Evolutionary conservation across 2,797 vertebrate species (phyloP).

Genomic region (Propithecus perrieri): DNA sequence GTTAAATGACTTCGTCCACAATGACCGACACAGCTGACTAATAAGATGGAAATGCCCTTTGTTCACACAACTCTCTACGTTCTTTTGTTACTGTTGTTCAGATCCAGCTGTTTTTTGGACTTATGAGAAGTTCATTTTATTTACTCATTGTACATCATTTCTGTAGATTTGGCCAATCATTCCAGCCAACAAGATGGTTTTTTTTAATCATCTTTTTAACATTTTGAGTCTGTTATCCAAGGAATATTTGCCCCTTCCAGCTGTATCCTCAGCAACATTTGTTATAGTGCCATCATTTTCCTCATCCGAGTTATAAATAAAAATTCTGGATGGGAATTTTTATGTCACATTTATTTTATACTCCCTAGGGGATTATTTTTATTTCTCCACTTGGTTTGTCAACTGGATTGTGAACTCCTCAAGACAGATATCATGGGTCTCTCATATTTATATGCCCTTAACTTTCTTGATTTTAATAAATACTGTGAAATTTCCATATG

Average conservation of each 20-base stretch:
- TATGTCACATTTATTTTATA: conserved; percentile 22
- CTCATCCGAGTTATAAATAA: conserved; percentile 51
- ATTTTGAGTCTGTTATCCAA: conserved; percentile 19
- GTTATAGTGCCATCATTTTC: background rate
- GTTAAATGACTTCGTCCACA: background rate
- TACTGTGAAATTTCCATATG: background rate
- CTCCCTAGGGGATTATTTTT: background rate
- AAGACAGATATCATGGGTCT: background rate
- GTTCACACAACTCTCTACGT: background rate
- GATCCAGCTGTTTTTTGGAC: background rate
- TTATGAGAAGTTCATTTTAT: background rate
- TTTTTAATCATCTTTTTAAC: conserved; percentile 44
- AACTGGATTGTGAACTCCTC: conserved; percentile 8
- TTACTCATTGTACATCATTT: background rate
- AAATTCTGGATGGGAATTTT: background rate
- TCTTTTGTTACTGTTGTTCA: background rate
- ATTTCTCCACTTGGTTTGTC: conserved; percentile 25
- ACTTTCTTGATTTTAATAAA: conserved; percentile 35
- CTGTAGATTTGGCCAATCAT: background rate
- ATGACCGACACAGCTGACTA: background rate
- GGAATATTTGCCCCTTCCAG: background rate
- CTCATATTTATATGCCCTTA: background rate
- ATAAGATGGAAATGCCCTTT: conserved; percentile 7
- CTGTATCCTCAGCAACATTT: conserved; percentile 12
- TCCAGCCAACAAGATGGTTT: background rate